Conservation (phyloP, 1,140 invertebrate species). For the Drosophila dunni region DNA sequence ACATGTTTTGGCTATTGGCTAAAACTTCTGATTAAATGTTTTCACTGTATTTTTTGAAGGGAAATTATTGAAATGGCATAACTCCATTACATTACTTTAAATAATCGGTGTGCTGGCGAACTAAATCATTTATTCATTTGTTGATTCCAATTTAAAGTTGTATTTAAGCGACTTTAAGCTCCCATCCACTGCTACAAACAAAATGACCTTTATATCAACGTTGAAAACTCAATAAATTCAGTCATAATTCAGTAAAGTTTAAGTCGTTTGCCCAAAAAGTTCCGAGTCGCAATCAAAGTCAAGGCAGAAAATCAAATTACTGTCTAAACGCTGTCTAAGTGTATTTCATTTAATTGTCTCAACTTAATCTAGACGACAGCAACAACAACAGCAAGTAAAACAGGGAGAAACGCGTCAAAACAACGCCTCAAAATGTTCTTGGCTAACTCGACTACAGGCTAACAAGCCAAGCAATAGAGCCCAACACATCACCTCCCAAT, state of each 20-base stretch:
- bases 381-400: conserved; percentile 25
- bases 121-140: no score
- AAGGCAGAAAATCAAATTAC: conserved; percentile 71
- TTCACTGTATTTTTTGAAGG: no score
- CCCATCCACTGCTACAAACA: not conserved
- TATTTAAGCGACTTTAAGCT: not conserved
- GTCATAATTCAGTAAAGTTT: conserved; percentile 8
- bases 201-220: not conserved
- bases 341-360: conserved; percentile 67
- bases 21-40: no score
- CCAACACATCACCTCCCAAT: not conserved
- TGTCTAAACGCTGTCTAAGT: conserved; percentile 72
- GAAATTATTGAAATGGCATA: no score
- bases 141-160: not conserved
- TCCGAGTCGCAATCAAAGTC: conserved; percentile 32
- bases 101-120: no score
- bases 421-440: conserved; percentile 74
- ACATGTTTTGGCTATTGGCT: no score
- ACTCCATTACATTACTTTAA: no score
- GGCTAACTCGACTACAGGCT: conserved; percentile 32
- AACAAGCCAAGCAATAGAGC: conserved; percentile 22
- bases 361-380: conserved; percentile 48
- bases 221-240: not conserved
- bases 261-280: conserved; percentile 4
- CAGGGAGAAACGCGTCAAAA: conserved; percentile 57